Conservation (phyloP, 2,797 vertebrate genomes). For the Sciurus carolinensis region DNA sequence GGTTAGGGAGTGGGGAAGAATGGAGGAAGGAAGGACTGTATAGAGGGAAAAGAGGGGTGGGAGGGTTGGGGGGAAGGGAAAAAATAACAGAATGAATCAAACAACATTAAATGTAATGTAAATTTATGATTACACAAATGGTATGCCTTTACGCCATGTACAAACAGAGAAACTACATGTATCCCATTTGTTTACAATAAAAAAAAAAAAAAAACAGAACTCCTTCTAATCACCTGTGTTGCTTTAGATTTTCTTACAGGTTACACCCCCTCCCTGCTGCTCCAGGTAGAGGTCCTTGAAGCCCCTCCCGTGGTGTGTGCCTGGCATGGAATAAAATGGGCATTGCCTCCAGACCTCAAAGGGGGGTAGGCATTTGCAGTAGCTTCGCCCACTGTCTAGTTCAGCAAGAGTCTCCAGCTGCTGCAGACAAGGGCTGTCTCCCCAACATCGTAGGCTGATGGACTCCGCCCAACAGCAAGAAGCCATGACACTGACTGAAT, state of each 20-base stretch:
- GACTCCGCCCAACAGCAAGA: background rate
- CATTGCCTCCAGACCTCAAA: background rate
- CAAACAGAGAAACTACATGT: too few species aligned
- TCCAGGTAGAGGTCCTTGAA: background rate
- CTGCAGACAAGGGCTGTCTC: background rate
- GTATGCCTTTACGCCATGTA: too few species aligned
- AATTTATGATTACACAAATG: too few species aligned
- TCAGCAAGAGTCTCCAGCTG: background rate
- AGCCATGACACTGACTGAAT: background rate
- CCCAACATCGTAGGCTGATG: background rate
- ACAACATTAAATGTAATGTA: too few species aligned
- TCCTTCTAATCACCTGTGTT: background rate
- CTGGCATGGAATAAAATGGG: background rate
- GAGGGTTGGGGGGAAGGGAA: too few species aligned
- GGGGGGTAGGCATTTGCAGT: background rate
- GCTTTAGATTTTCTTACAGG: background rate
- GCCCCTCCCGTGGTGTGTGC: too few species aligned
- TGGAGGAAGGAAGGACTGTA: too few species aligned
- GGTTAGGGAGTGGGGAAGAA: too few species aligned
- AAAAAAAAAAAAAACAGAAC: background rate
- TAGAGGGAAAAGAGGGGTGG: too few species aligned
- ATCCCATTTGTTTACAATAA: too few species aligned
- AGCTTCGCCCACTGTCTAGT: background rate
- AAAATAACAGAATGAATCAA: too few species aligned
- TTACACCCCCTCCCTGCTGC: too few species aligned